Evolutionary conservation across 2,113 vertebrate genomes (phyloP).

Genomic region (Aspidoscelis tigris): DNA sequence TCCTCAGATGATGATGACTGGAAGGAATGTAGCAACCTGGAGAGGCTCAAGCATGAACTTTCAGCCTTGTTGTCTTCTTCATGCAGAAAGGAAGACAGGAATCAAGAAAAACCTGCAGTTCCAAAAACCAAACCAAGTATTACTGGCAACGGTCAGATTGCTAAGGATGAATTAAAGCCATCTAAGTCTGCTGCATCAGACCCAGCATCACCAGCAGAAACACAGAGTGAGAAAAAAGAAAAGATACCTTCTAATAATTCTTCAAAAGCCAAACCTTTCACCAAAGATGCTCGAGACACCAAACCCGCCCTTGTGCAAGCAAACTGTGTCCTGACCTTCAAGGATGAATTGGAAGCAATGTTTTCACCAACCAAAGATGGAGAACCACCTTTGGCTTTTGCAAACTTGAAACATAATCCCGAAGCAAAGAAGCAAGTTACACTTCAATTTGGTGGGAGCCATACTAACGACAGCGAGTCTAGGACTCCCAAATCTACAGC

Average conservation of each 20-base stretch:
- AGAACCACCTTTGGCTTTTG: conserved; percentile 35
- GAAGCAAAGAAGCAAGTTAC: conserved; percentile 51
- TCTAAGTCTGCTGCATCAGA: neutral
- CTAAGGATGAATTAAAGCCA: neutral
- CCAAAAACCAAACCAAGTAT: fast-evolving
- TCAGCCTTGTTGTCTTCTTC: conserved; percentile 71
- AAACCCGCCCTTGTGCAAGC: neutral
- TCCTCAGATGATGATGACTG: conserved; percentile 58
- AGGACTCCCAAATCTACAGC: conserved; percentile 37
- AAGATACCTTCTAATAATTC: neutral
- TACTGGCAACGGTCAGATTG: fast-evolving
- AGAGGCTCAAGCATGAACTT: conserved; percentile 70
- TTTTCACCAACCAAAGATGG: conserved; percentile 71
- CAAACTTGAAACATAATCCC: conserved; percentile 56
- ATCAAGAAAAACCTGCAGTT: fast-evolving
- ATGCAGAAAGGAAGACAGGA: conserved; percentile 52
- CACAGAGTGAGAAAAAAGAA: conserved; percentile 47
- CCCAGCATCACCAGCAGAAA: fast-evolving
- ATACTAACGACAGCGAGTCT: neutral
- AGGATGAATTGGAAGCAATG: conserved; percentile 76
- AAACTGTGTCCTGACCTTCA: conserved; percentile 70
- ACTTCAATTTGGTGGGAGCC: conserved; percentile 8
- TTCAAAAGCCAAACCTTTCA: neutral
- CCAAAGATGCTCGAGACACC: conserved; percentile 1
- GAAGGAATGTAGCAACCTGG: conserved; percentile 72